A percentile compares a stretch with the other conserved stretches of the same genome.
phyloP scores from a whole-genome alignment of 2,888 invertebrate species.

The Kryphioiulus occultus region DNA sequence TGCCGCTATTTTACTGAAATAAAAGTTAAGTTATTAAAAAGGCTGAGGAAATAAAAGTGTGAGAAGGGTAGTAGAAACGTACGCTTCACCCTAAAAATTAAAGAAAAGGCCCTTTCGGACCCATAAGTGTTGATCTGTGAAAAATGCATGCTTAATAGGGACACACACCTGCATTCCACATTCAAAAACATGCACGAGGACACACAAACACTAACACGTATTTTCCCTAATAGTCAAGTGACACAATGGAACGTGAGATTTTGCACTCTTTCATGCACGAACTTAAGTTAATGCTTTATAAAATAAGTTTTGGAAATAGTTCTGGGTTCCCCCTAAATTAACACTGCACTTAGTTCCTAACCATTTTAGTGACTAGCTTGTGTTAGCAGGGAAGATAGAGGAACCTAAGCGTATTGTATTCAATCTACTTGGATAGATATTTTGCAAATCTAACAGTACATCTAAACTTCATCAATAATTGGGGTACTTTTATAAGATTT shows the following conservation, averaged over 20 bases:
- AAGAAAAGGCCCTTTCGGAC: conserved; percentile 12
- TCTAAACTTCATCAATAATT: too few species aligned
- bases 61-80: conserved; percentile 31
- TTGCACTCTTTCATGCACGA: neutral
- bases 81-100: conserved; percentile 26
- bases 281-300: neutral
- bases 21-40: conserved; percentile 24
- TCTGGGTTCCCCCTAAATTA: too few species aligned
- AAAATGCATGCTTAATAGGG: conserved; percentile 31
- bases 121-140: conserved; percentile 1
- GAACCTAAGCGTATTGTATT: too few species aligned
- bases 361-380: neutral
- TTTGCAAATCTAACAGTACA: too few species aligned
- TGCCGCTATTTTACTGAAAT: conserved; percentile 20
- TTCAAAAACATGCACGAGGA: neutral
- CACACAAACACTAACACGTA: neutral
- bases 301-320: too few species aligned
- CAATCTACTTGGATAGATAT: too few species aligned
- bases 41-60: conserved; percentile 26
- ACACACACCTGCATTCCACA: conserved; percentile 12
- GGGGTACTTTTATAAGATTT: too few species aligned
- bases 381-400: neutral
- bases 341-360: too few species aligned
- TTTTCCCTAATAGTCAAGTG: neutral
- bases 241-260: neutral